phyloP scores from a whole-genome alignment of 1,140 invertebrate genomes.

The Archivesica marissinica region DNA sequence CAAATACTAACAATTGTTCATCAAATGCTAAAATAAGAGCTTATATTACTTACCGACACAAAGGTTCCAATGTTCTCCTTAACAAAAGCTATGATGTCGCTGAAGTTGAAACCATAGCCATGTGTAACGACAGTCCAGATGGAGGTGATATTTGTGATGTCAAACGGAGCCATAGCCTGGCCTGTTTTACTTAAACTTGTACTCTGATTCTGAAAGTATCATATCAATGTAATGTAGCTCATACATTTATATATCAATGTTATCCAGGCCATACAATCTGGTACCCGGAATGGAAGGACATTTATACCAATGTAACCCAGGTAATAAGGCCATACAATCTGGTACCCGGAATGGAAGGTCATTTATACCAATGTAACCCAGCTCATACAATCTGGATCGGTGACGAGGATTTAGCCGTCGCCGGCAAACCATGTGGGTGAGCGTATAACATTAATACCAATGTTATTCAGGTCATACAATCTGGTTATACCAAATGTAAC shows the following conservation, averaged over 20 bases:
- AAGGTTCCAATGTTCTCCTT: conserved; percentile 97
- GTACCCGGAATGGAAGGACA: too few species aligned
- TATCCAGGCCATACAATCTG: background rate
- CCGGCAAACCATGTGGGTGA: too few species aligned
- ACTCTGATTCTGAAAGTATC: conserved; percentile 64
- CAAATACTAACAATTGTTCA: background rate
- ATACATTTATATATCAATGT: background rate
- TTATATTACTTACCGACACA: conserved; percentile 88
- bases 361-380: too few species aligned
- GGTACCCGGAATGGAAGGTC: too few species aligned
- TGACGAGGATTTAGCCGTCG: too few species aligned
- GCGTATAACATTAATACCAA: too few species aligned
- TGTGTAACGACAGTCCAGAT: conserved; percentile 90
- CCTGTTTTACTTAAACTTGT: conserved; percentile 56
- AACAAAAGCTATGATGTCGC: conserved; percentile 86
- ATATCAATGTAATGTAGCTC: background rate
- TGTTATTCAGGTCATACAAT: too few species aligned
- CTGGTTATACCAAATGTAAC: too few species aligned
- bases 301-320: too few species aligned
- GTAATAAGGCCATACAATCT: too few species aligned
- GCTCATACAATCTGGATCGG: too few species aligned
- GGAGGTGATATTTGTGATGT: conserved; percentile 85
- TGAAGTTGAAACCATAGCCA: conserved; percentile 85
- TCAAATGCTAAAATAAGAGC: background rate
- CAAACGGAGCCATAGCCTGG: conserved; percentile 40